Conservation (phyloP, 2,888 invertebrate species). For the Drosophila aldrichi region DNA sequence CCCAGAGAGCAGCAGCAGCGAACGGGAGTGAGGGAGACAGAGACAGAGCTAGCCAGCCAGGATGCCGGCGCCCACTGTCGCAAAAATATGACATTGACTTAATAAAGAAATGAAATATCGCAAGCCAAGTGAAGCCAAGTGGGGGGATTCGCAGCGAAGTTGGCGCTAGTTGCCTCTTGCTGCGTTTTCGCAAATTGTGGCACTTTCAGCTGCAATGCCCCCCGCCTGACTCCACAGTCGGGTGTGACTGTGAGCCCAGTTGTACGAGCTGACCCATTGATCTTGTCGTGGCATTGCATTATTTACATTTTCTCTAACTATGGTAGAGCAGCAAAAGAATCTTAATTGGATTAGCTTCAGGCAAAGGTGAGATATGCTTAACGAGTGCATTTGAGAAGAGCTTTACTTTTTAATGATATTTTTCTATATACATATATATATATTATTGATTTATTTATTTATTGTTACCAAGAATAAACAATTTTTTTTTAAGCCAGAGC, state of each 20-base stretch:
- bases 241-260: constrained; percentile 40
- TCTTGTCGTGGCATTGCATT: constrained; percentile 46
- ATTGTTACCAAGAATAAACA: too few species aligned
- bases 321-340: constrained; percentile 1
- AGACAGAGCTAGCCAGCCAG: constrained; percentile 19
- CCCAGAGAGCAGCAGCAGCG: constrained; percentile 1
- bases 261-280: constrained; percentile 41
- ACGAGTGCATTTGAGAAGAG: background rate
- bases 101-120: constrained; percentile 84
- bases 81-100: constrained; percentile 78
- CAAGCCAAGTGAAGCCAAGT: constrained; percentile 46
- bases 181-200: constrained; percentile 71
- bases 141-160: constrained; percentile 23
- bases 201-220: constrained; percentile 51
- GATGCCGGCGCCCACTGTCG: constrained; percentile 68
- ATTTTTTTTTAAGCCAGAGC: too few species aligned
- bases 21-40: background rate
- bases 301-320: constrained; percentile 38
- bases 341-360: constrained; percentile 1
- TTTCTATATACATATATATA: too few species aligned
- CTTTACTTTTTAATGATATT: too few species aligned
- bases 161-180: constrained; percentile 72
- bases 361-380: background rate
- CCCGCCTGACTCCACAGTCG: constrained; percentile 39
- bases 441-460: too few species aligned